Evolutionary conservation across 1,140 invertebrate genomes (phyloP), one percentile per base, ranked within the genome.

Genomic region (Nautilus pompilius): DNA sequence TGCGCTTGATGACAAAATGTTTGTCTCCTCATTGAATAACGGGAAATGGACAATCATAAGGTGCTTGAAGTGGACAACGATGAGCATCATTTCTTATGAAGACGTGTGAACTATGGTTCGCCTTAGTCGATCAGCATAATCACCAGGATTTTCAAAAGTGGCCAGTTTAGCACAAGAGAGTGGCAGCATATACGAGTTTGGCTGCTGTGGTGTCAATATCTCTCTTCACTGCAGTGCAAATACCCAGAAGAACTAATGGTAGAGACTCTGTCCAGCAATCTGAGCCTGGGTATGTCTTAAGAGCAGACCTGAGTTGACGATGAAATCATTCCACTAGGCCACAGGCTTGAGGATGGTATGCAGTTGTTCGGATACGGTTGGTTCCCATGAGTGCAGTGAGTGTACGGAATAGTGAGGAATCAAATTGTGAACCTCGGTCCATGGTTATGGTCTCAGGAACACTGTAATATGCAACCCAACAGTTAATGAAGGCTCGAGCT

Each of bases 391-490:
- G n/a, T n/a, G n/a, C n/a, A n/a, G n/a, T n/a, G n/a, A n/a, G n/a
- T n/a, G n/a, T n/a, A n/a, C n/a, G n/a, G 33, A 13, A 66, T 22
- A 24, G 41, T 4, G 22, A 20, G 10, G 60, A 63, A n/a, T 48
- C 72, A 62, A 85, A 85, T 60, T 85, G 80, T 5, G 66, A 72
- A 0, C 81, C 84, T 62, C 83, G 83, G 58, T 86, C 83, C 2
- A 80, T 69, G 0, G 69, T 81, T 53, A 82, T 72, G 22, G 49
- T 59, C 30, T 29, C 6, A 24, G 80, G 71, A 48, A 57, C 32
- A 41, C 77, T 80, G n/a, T n/a, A 67, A 74, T 83, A 41, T 8
- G 73, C 29, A 17, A 84, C 70, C 82, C 81, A 83, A 15, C 54
- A 58, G 15, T 56, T 36, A 26, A 76, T 64, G 28, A 85, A 69